These are phyloP conservation scores for Camptogramma bilineatum DNA, from an alignment of 2,888 invertebrate species.

Conservation along the genomic window DNA sequence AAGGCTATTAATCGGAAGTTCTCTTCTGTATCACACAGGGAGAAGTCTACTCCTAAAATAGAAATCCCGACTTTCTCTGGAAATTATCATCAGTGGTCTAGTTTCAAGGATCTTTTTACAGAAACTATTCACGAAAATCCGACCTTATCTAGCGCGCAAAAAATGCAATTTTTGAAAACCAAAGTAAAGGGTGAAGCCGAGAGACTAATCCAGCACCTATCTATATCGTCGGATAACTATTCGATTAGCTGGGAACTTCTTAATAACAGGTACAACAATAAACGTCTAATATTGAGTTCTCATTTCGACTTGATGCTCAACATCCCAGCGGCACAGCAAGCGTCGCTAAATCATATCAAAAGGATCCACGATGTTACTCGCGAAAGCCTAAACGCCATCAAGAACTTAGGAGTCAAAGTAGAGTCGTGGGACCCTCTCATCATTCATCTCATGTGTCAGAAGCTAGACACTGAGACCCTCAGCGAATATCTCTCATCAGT, in stretches of 20 bases:
- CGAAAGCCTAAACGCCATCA: neutral
- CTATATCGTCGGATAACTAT: neutral
- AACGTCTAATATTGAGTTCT: neutral
- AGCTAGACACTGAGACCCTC: neutral
- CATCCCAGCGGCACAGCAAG: neutral
- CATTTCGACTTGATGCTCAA: neutral
- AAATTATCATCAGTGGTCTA: neutral
- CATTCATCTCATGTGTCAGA: neutral
- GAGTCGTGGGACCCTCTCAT: neutral
- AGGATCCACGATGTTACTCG: neutral
- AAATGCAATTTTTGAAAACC: conserved; percentile 5
- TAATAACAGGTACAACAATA: neutral
- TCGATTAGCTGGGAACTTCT: neutral
- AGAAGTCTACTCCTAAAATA: neutral
- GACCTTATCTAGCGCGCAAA: conserved; percentile 26
- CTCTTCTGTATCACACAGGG: neutral
- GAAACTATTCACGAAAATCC: conserved; percentile 38
- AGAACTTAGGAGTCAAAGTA: neutral
- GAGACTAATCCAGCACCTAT: neutral
- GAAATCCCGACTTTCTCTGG: neutral
- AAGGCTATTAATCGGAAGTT: neutral
- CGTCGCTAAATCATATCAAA: neutral
- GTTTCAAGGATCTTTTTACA: neutral
- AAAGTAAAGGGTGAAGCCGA: conserved; percentile 33
- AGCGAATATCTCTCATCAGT: neutral